These are phyloP conservation scores for Folsomia candida DNA, from an alignment of 2,888 invertebrate genomes.

Conservation along the genomic window DNA sequence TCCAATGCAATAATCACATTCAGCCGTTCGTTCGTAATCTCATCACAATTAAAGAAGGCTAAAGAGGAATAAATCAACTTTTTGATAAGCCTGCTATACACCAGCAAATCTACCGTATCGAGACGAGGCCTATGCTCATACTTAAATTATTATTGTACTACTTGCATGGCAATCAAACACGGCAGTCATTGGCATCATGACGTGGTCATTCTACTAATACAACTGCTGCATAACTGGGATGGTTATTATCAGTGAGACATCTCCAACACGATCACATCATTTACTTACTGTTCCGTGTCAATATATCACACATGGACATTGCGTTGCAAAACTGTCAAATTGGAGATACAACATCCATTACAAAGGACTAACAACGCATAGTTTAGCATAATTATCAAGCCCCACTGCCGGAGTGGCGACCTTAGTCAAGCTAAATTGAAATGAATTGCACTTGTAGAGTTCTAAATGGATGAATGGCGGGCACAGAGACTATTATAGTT, in stretches of 20 bases:
- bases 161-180: background rate
- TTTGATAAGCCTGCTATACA: too few relatives aligned
- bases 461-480: too few relatives aligned
- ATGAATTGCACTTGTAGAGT: background rate
- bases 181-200: background rate
- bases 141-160: background rate
- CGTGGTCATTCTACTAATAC: background rate
- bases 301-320: constrained; percentile 1
- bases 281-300: background rate
- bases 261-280: background rate
- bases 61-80: too few relatives aligned
- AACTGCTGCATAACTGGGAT: too few relatives aligned
- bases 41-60: too few relatives aligned
- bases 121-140: too few relatives aligned
- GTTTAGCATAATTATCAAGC: background rate
- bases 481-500: too few relatives aligned
- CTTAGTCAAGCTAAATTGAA: background rate
- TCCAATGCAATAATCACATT: too few relatives aligned
- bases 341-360: background rate
- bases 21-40: too few relatives aligned
- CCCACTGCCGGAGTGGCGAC: background rate
- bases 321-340: background rate
- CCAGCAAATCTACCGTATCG: too few relatives aligned
- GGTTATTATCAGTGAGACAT: background rate
- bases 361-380: background rate